A percentile compares a stretch with the other conserved stretches of the same genome.
These are phyloP conservation scores for Gobionotothen gibberifrons DNA, from an alignment of 2,797 vertebrate genomes.

Conservation along the genomic window DNA sequence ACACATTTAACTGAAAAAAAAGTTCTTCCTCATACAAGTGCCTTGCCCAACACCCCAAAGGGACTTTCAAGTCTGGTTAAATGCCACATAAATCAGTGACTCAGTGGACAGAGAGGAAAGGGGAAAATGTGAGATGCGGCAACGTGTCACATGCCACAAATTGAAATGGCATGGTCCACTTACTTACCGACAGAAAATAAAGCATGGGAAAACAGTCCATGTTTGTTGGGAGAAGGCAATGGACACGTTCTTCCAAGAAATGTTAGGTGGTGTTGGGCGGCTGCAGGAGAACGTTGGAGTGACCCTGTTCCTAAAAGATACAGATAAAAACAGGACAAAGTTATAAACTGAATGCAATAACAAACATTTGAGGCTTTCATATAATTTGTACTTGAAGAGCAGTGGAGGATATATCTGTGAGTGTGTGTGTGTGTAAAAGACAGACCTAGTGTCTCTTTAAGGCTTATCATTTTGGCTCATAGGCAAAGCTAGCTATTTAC, in stretches of 20 bases:
- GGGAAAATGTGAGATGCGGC: conserved; percentile 30
- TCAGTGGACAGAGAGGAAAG: conserved; percentile 29
- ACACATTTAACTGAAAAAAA: conserved; percentile 56
- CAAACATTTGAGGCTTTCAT: conserved; percentile 41
- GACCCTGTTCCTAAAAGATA: conserved; percentile 89
- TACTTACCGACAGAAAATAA: conserved; percentile 98
- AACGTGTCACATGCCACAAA: conserved; percentile 65
- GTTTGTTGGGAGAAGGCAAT: conserved; percentile 93
- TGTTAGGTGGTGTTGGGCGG: conserved; percentile 87
- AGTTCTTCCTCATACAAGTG: conserved; percentile 17
- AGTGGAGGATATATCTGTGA: conserved; percentile 9
- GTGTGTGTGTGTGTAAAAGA: conserved; percentile 30
- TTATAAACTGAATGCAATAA: conserved; percentile 38
- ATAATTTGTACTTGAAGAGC: conserved; percentile 44
- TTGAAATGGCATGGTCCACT: conserved; percentile 76
- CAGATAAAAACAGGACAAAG: conserved; percentile 30
- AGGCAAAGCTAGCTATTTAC: conserved; percentile 78
- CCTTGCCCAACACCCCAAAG: conserved; percentile 25
- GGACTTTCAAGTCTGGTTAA: conserved; percentile 33
- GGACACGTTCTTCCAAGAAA: conserved; percentile 91
- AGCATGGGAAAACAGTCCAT: conserved; percentile 99
- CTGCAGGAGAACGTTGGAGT: conserved; percentile 87
- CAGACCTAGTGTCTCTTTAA: conserved; percentile 74
- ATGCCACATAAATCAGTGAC: conserved; percentile 37
- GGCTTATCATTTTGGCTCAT: conserved; percentile 77